Evolutionary conservation across 2,113 vertebrate species (phyloP), one percentile per base, ranked within the genome.

Genomic region (Polypterus bichir): DNA sequence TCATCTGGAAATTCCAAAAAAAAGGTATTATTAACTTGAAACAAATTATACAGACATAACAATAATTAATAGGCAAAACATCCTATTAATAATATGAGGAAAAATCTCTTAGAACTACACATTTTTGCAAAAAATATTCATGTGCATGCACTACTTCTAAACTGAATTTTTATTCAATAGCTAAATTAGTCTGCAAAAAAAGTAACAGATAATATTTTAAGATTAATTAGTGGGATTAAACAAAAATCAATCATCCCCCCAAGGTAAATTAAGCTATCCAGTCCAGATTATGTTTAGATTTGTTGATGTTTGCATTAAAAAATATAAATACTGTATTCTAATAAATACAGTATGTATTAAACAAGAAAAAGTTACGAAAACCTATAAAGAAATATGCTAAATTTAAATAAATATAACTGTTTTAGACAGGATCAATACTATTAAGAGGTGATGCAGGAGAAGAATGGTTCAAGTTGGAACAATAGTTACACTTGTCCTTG

Each of bases 1-100:
- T 98, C 94, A 68, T 98, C 94, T 98, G 85, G 61, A 73, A 79
- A 46, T 54, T 60, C 64, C 56, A 72, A 69, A 57, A 9, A 9
- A 55, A 7, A 1, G n/a, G 1, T 48, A 60, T 60, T 54, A 60
- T 54, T 10, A 8, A 53, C 8, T 7, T 48, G 4, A 47, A 57
- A 54, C 3, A 63, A 27, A 52, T 7, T 2, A 51, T 51, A 51
- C 6, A 51, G 6, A 51, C 6, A 51, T 51, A 51, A 6, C 7
- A 52, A 52, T 8, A 52, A 7, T 9, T 52, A 10, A 8, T 10
- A 52, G 7, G 51, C 51, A 52, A 10, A 52, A 4, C 51, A 8
- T 8, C 4, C 27, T 27, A 27, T 27, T 27, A 27, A 27, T 27
- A 27, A 27, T 27, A 27, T 27, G 27, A 27, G 27, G 27, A 27